Evolutionary conservation across 2,797 vertebrate species (phyloP).

Genomic region (Epinephelus coioides): DNA sequence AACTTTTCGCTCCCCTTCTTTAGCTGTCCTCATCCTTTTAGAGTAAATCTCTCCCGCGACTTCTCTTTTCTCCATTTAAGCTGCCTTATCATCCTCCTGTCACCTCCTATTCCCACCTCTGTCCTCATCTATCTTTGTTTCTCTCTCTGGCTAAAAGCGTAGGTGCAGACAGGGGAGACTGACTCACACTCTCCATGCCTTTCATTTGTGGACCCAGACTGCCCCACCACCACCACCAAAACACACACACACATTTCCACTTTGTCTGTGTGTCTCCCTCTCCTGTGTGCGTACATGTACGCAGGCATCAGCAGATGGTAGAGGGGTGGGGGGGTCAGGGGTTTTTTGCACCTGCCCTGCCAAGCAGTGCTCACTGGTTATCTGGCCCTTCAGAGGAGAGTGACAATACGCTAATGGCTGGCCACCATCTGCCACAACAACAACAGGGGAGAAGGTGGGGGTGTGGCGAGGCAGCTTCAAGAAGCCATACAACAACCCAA

Average conservation of each 20-base stretch:
- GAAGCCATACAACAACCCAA: slow-evolving; percentile 46
- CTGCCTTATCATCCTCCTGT: slow-evolving; percentile 24
- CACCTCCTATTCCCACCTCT: slow-evolving; percentile 17
- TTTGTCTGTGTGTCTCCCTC: slow-evolving; percentile 47
- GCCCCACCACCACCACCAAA: not conserved
- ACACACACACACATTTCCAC: slow-evolving; percentile 37
- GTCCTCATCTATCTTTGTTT: slow-evolving; percentile 26
- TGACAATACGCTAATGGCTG: slow-evolving; percentile 91
- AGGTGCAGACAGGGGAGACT: slow-evolving; percentile 47
- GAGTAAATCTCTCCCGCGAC: not conserved
- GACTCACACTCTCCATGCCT: slow-evolving; percentile 62
- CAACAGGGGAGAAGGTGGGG: slow-evolving; percentile 71
- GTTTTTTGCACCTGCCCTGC: slow-evolving; percentile 90
- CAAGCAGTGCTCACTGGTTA: slow-evolving; percentile 86
- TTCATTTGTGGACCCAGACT: slow-evolving; percentile 55
- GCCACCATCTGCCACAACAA: slow-evolving; percentile 88
- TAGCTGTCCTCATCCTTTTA: slow-evolving; percentile 9
- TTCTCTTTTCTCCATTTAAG: slow-evolving; percentile 3
- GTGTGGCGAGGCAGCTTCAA: slow-evolving; percentile 67
- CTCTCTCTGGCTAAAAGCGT: slow-evolving; percentile 32
- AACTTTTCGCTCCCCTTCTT: slow-evolving; percentile 17
- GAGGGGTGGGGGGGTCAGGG: slow-evolving; percentile 86
- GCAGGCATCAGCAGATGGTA: slow-evolving; percentile 74
- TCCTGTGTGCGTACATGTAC: slow-evolving; percentile 46
- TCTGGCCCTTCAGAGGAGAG: slow-evolving; percentile 86